These are phyloP conservation scores for Hippocampus kuda DNA, from an alignment of 2,797 vertebrate species.

Conservation along the genomic window DNA sequence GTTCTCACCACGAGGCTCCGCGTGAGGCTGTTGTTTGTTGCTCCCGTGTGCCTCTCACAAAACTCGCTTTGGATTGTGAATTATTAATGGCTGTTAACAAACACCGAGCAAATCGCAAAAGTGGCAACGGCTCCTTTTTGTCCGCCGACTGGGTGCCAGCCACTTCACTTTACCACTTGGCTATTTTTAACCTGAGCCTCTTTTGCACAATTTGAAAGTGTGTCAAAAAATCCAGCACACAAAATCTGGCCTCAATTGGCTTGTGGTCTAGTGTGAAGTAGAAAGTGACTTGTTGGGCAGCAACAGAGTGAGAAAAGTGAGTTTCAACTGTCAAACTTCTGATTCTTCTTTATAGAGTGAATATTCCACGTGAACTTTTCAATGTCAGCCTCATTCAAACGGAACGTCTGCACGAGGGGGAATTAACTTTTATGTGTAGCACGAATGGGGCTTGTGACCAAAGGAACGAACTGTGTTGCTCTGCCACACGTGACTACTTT, in stretches of 20 bases:
- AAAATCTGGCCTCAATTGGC: background rate
- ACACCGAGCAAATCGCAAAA: conserved; percentile 52
- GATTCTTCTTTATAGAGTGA: background rate
- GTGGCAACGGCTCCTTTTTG: conserved; percentile 34
- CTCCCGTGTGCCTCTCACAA: background rate
- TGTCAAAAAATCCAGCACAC: background rate
- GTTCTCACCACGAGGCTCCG: background rate
- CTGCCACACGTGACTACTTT: no score
- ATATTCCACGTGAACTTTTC: background rate
- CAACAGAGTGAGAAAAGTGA: background rate
- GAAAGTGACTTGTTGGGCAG: background rate
- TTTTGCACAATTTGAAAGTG: background rate
- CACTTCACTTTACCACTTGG: conserved; percentile 31
- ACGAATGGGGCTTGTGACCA: no score
- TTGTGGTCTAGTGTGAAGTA: background rate
- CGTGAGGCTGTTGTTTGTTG: background rate
- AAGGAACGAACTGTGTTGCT: no score
- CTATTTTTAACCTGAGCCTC: background rate
- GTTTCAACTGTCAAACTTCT: background rate
- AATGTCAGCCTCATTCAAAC: background rate
- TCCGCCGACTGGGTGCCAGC: conserved; percentile 30
- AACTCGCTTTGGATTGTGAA: conserved; percentile 34
- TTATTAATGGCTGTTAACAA: conserved; percentile 41
- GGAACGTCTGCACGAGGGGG: background rate
- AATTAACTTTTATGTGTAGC: no score